Base-by-base conservation (phyloP, 1,140 invertebrate species). In the Solenopsis invicta region DNA sequence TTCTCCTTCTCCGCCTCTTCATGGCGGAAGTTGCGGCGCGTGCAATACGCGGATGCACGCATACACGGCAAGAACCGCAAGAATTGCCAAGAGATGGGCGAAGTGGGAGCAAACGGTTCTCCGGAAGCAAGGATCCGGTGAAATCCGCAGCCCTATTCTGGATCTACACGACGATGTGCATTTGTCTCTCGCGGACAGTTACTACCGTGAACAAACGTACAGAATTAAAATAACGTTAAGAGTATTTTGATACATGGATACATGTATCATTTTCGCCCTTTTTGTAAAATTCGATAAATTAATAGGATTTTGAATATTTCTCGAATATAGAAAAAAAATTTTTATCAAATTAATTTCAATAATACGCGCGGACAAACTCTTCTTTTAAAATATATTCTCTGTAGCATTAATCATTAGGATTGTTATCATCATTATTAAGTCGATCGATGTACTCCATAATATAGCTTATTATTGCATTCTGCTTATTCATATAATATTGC, bases 61-160 rank as follows among this genome's bases (percentile, higher is more conserved):
- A 52, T 52, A 52, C 69, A 37, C 50, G 18, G 50, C 12, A 34
- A 74, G 50, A 74, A 76, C 74, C 74, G 56, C 74, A 76, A 76
- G 74, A 45, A 76, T 76, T 59, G 54, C 56, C 74, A 24, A 74
- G 71, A 52, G 71, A 52, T 52, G 69, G 69, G 69, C 45, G 48
- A 72, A 34, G 71, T 54, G 18, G 18, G 34, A n/a, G 16, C 59
- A 61, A 62, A 61, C 41, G 56, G 16, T 77, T 61, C 56, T 45
- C 75, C 75, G 75, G 75, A 77, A 77, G 16, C 21, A 61, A 18
- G 9, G 41, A 75, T 75, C 72, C 75, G 75, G 75, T 37, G 41
- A 21, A 62, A 29, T 62, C 59, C 75, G 24, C 56, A 41, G 9
- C 21, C 37, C 37, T 61, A 45, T 61, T 77, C n/a, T 21, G 72